Conservation (phyloP, 1,140 invertebrate species). For the Drosophila orena region DNA sequence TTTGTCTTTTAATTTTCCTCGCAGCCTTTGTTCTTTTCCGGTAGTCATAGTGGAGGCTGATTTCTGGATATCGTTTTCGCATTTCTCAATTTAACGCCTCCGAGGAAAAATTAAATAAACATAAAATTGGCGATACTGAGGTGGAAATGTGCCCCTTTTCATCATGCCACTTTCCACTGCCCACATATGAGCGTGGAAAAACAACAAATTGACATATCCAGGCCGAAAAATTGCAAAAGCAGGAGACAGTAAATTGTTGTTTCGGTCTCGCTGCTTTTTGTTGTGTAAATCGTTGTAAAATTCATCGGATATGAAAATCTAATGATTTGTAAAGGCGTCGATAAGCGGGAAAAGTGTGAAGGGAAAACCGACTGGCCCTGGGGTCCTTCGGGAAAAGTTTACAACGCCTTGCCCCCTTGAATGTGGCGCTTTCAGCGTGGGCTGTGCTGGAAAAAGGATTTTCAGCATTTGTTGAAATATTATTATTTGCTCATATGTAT, state of each 20-base stretch:
- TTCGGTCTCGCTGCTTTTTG: conserved; percentile 29
- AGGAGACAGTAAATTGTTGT: conserved; percentile 33
- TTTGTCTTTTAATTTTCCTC: conserved; percentile 60
- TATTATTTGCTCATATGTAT: conserved; percentile 69
- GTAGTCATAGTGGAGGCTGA: not conserved
- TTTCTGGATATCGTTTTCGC: conserved; percentile 25
- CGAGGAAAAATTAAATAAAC: conserved; percentile 76
- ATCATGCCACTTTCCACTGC: conserved; percentile 4
- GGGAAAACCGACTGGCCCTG: conserved; percentile 24
- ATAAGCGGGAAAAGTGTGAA: conserved; percentile 59
- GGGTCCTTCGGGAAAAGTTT: conserved; percentile 49
- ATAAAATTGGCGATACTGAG: conserved; percentile 72
- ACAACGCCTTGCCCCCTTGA: conserved; percentile 34
- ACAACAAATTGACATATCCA: conserved; percentile 75
- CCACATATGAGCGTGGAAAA: conserved; percentile 46
- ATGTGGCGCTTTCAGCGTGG: conserved; percentile 12
- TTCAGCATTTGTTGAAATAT: conserved; percentile 76
- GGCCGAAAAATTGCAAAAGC: conserved; percentile 65
- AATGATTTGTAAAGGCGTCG: conserved; percentile 81
- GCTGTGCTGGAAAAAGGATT: conserved; percentile 67
- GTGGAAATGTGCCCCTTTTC: conserved; percentile 35
- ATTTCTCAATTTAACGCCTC: conserved; percentile 56
- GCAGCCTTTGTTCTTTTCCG: conserved; percentile 45
- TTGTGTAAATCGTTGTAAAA: conserved; percentile 78
- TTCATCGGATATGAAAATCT: conserved; percentile 83